Base-by-base conservation (phyloP, 2,888 invertebrate genomes). In the Cremastinae sp. region DNA sequence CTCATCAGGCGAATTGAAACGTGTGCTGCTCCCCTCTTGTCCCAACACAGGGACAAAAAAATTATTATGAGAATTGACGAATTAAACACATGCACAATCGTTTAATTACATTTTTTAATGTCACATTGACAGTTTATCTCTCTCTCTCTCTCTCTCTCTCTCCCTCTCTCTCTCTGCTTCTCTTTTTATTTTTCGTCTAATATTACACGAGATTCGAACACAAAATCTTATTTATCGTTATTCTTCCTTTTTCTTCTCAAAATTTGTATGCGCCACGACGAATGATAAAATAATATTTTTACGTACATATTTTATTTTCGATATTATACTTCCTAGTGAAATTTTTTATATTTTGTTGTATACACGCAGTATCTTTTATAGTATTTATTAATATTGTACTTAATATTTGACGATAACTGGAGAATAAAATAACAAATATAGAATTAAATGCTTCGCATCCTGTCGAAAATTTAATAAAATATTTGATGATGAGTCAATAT, bases 1-100 rank as follows among this genome's bases (percentile, higher is more conserved):
- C 47, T 64, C 64, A 56, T 64, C 49, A 58, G 64, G 49, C 58
- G 41, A 34, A 72, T 58, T 51, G 62, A 64, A 58, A 58, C 38
- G 54, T 28, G 45, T 43, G 28, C 20, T 59, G 51, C 41, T 34
- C 12, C 8, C 41, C 28, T 5, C n/a, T n/a, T n/a, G 9, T 41
- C 18, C 12, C 28, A n/a, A 49, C n/a, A 7, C 38, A 14, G 36
- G 20, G 45, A 9, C 22, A 28, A 66, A 47, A 36, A 38, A 66
- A 45, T 34, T 9, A 5, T 49, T 49, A 22, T 4, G n/a, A 36
- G 12, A 49, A 49, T 49, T 9, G 16, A 38, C 62, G 38, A 64
- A 64, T 51, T 47, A 4, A 12, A 41, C 18, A 18, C 49, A 65
- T 12, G 43, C 28, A 43, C 22, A 65, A 65, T 53, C 34, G 16